Evolutionary conservation across 64 coral and sea anemone species (phyloP), one percentile per base, ranked within the genome.

Genomic region (Dendrophyllia cribrosa): DNA sequence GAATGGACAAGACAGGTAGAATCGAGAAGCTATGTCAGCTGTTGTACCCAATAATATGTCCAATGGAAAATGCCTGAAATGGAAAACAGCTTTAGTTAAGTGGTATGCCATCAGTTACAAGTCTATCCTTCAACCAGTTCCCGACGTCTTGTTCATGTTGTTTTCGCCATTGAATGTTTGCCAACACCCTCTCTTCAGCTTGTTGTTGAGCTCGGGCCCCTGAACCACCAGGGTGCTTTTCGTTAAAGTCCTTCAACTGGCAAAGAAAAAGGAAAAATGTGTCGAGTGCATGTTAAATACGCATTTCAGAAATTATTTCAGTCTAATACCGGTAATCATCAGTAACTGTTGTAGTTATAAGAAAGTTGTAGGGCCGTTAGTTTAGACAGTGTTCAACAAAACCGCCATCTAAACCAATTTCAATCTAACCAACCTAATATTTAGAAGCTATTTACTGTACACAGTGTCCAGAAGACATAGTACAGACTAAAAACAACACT

Each of bases 131-230:
- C 8, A 97, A 67, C 95, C 95, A 97, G 2, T 48, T 58, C 20
- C 77, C 82, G 4, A 97, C 44, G 20, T 88, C 92, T 21, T 93
- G n/a, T 72, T 97, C 95, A 52, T 88, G 93, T 9, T 82, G 63
- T 82, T 90, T 76, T 5, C 86, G 95, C 95, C 95, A 97, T 13
- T 89, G 60, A 50, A 97, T 93, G 14, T 97, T 97, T 73, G 80
- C 87, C 53, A 87, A 80, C 9, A 94, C 88, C 64, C 47, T 56
- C 34, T 97, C 91, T 5, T 75, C 53, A 61, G 91, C 91, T 69
- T 94, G 91, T 26, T 86, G 61, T 17, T 86, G 58, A 17, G 91
- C 88, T 3, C 75, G 74, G 20, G 88, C 56, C 3, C 85, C 83
- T 21, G 81, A 87, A 5, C 88, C 82, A 11, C 72, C 73, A 69